Base-by-base conservation (phyloP, 1,140 invertebrate species). In the Neotoxoptera formosana region DNA sequence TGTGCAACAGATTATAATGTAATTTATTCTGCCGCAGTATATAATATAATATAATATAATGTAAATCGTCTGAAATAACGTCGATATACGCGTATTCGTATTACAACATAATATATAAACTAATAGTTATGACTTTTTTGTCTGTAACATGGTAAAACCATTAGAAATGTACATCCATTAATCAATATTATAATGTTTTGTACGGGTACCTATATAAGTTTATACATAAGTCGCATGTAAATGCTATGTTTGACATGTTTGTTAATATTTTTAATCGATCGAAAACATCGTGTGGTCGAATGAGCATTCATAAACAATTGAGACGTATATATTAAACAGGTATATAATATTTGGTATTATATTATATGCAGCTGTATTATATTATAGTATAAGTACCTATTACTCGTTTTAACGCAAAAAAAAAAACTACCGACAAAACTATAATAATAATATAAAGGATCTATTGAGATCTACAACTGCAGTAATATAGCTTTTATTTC, bases 261-360 rank as follows among this genome's bases (percentile, higher is more conserved):
- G 88, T 56, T 56, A 89, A 89, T 56, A 89, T 56, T 34, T 56
- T 89, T 89, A 56, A 89, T 89, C 51, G 51, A 89, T 89, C 34
- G 34, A 41, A 53, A 53, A 89, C 45, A 89, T 89, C 48, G 9
- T 89, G n/a, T 89, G 34, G 87, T 89, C 34, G 34, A 88, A 47
- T 76, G n/a, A n/a, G 60, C 30, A 20, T 76, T 76, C n/a, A n/a
- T 76, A 76, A 76, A n/a, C 60, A 76, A 76, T 76, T 76, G 30
- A 76, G 60, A 76, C 30, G n/a, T 76, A 14, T 17, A 67, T n/a
- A 34, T 14, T 20, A 17, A 0, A 76, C n/a, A 67, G 41, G 41
- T 41, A 20, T 51, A 51, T n/a, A 11, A 20, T n/a, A 41, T 41
- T 41, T 30, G 60, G 30, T 11, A 67, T 67, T 67, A 67, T 67